phyloP scores from a whole-genome alignment of 2,113 vertebrate species.

The Glaucidium brasilianum region DNA sequence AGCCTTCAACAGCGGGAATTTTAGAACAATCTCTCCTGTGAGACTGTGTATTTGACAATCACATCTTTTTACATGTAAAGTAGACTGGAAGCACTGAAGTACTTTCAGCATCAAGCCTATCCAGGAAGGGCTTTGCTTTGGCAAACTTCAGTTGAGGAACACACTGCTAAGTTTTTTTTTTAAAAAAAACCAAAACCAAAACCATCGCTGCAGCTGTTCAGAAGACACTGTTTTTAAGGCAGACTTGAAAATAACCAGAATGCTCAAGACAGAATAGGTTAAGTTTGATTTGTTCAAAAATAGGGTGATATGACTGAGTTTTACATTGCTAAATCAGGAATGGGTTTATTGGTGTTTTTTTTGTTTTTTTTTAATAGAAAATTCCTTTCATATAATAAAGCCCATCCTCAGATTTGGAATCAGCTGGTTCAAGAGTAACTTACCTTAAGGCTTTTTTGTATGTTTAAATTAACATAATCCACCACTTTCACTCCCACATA shows the following conservation, averaged over 20 bases:
- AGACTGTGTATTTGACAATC: neutral
- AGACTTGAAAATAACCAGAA: neutral
- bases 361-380: neutral
- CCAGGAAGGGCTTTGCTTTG: neutral
- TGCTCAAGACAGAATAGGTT: neutral
- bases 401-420: neutral
- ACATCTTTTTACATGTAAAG: neutral
- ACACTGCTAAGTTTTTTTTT: neutral
- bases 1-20: neutral
- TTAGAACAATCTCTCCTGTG: neutral
- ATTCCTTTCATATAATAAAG: neutral
- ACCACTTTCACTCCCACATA: neutral
- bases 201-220: neutral
- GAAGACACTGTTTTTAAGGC: slow-evolving; percentile 13
- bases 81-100: neutral
- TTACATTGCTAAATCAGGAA: neutral
- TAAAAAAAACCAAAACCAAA: neutral
- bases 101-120: neutral
- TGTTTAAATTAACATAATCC: neutral
- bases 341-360: neutral
- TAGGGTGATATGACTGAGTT: neutral
- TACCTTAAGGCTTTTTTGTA: neutral
- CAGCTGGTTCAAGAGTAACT: neutral
- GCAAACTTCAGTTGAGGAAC: neutral
- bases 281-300: neutral